Conservation (phyloP, 2,888 invertebrate species). For the Thysanoteuthis rhombus region DNA sequence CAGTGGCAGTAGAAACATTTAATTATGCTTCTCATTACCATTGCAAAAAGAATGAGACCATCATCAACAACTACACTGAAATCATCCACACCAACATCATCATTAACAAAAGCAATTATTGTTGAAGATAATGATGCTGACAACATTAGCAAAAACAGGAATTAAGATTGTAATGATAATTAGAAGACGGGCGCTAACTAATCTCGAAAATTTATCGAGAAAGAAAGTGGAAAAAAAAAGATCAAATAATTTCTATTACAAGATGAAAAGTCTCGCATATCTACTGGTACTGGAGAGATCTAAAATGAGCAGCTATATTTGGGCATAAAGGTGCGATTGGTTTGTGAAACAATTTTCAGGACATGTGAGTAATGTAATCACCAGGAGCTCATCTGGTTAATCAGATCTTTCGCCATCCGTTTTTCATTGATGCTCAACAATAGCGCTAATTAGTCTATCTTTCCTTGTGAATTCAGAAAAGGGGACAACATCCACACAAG, state of each 20-base stretch:
- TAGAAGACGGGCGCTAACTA: not conserved
- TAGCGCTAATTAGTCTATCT: not conserved
- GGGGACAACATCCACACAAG: not conserved
- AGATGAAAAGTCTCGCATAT: not conserved
- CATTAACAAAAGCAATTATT: not conserved
- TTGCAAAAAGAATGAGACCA: not conserved
- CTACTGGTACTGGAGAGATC: not conserved
- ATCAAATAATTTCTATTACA: not conserved
- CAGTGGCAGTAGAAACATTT: not conserved
- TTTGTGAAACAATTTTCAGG: not conserved
- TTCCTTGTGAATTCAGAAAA: not conserved
- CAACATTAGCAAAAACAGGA: not conserved
- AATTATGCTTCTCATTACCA: not conserved
- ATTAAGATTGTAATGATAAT: not conserved
- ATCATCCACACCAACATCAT: not conserved
- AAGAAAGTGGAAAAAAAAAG: not conserved
- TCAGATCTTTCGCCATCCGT: not conserved
- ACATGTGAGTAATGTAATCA: not conserved
- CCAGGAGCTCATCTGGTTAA: constrained; percentile 12
- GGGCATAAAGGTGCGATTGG: not conserved
- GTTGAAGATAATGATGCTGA: not conserved
- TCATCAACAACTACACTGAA: not conserved
- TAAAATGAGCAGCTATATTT: not conserved
- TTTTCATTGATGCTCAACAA: not conserved
- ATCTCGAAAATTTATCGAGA: not conserved